These are phyloP conservation scores for Exocentrus adspersus DNA, from an alignment of 2,888 invertebrate genomes.

Conservation along the genomic window DNA sequence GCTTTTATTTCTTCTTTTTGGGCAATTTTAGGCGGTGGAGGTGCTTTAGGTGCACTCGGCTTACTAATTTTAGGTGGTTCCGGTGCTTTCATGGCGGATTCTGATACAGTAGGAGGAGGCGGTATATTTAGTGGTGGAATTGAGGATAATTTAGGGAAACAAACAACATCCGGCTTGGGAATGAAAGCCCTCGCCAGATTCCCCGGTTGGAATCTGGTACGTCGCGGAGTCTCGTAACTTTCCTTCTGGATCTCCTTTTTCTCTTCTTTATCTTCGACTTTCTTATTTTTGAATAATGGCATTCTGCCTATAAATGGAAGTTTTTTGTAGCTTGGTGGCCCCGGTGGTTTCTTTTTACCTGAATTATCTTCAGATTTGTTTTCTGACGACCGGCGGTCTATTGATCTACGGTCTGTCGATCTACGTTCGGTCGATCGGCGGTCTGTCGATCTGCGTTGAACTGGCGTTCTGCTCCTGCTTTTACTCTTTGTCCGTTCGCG, in stretches of 20 bases:
- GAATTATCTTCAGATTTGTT: slow-evolving; percentile 6
- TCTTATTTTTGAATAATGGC: slow-evolving; percentile 78
- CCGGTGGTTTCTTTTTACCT: slow-evolving; percentile 54
- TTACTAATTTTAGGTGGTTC: slow-evolving; percentile 53
- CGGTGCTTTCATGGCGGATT: slow-evolving; percentile 45
- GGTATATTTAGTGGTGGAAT: slow-evolving; percentile 56
- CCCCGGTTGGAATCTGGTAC: slow-evolving; percentile 61
- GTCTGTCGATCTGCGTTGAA: slow-evolving; percentile 12
- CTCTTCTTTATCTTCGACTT: slow-evolving; percentile 64
- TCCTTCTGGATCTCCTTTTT: slow-evolving; percentile 66
- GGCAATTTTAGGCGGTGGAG: slow-evolving; percentile 44
- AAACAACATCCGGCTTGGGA: slow-evolving; percentile 62
- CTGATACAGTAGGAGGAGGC: slow-evolving; percentile 47
- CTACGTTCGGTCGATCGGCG: slow-evolving; percentile 36
- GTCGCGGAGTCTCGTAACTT: slow-evolving; percentile 60
- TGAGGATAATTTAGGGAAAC: slow-evolving; percentile 60
- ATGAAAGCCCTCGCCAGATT: slow-evolving; percentile 61
- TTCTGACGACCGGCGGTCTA: slow-evolving; percentile 8
- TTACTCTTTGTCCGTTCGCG: slow-evolving; percentile 37
- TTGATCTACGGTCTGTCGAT: slow-evolving; percentile 16
- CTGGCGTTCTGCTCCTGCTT: slow-evolving; percentile 29
- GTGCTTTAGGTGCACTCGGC: slow-evolving; percentile 42
- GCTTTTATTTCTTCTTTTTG: slow-evolving; percentile 28
- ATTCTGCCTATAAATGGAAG: slow-evolving; percentile 87
- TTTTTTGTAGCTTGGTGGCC: slow-evolving; percentile 71